Base-by-base conservation (phyloP, 2,797 vertebrate species). In the Lophius americanus region DNA sequence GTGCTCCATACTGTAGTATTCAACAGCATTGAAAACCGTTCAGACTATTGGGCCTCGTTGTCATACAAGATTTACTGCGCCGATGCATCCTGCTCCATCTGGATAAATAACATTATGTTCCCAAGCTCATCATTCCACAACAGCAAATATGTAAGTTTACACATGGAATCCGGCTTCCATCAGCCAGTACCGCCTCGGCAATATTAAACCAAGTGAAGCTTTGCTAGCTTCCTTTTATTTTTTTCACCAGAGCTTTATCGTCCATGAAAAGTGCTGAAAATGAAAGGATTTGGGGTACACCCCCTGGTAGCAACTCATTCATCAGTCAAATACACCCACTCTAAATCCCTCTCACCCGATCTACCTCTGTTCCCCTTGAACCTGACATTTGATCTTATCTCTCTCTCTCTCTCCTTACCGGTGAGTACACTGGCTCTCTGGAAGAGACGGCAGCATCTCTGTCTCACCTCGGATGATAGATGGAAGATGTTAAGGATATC, bases 231-330 rank as follows among this genome's bases (percentile, higher is more conserved):
- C 52, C 71, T 47, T 79, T 81, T 83, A 84, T 85, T 91, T 90
- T 90, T 85, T 89, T 90, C 84, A 87, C 75, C 48, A 60, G 64
- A 68, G 83, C 52, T 69, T 85, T 85, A 83, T 88, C 86, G 88
- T 80, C 88, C 86, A 87, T 91, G 80, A 90, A 93, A 93, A 89
- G 83, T 83, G 84, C 87, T 88, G 86, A 92, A 90, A 89, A 86
- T 73, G 60, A 71, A 66, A 35, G 75, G 80, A 83, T 81, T 63
- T 68, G 9, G 67, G 32, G 37, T 4, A 7, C 1, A 49, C 38
- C 50, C 42, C 44, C 42, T 38, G 37, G 76, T 67, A 65, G 68
- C 35, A 51, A 60, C 53, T 67, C 64, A 87, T 83, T 81, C 88
- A 91, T 91, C 88, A 60, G 72, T 86, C 82, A 79, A 59, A 64